Conservation (phyloP, 2,113 vertebrate species). For the zebrafish (Danio rerio) region GRCz12tu NC_133191.1:55733501-55734000, state of each 20-base stretch:
- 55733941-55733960: conserved; percentile 45
- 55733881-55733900: conserved; percentile 29
- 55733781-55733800: conserved; percentile 27
- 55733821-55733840: conserved; percentile 18
- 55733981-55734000: conserved; percentile 14
- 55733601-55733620: conserved; percentile 98
- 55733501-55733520: no score
- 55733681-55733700: conserved; percentile 99
- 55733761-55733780: conserved; percentile 86
- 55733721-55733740: conserved; percentile 96
- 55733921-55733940: conserved; percentile 53
- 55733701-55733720: conserved; percentile 97
- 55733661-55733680: conserved; percentile 99
- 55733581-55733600: conserved; percentile 96
- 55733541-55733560: no score
- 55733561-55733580: no score
- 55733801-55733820: conserved; percentile 20
- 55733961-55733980: conserved; percentile 30
- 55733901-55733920: conserved; percentile 24
- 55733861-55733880: conserved; percentile 39
- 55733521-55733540: no score
- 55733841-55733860: conserved; percentile 18
- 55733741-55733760: conserved; percentile 97
- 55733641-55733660: conserved; percentile 99
- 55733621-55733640: conserved; percentile 99